Evolutionary conservation across 1,140 invertebrate species (phyloP), one percentile per base, ranked within the genome.

Genomic region (Tetranychus urticae): DNA sequence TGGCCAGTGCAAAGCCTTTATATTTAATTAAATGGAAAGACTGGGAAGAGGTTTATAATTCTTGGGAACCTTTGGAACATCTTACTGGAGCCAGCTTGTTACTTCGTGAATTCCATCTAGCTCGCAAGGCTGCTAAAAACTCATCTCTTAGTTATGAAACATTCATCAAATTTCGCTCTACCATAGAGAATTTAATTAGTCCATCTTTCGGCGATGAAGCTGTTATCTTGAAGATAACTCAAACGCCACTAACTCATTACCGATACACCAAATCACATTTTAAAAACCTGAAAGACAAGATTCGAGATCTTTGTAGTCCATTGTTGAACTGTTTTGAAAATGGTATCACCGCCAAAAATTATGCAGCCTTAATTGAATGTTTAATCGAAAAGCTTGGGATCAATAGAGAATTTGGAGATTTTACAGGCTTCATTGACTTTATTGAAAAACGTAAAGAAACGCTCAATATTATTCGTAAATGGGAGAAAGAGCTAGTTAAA

Each of bases 11-110:
- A 42, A 42, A 42, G 10, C 39, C 39, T 10, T 42, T 42, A 10
- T 60, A 60, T 54, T 46, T 61, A 3, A 48, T 61, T 33, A 61
- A 61, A 56, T 61, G 60, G 60, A 56, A 56, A 55, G 52, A 56
- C 42, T 61, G 52, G 50, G 50, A 56, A 10, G 33, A 14, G 13
- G 34, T n/a, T 2, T 31, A 23, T 8, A 56, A 61, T 35, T 36
- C 60, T 3, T 61, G 60, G 60, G 60, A 61, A 56, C 60, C 60
- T 3, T 14, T 45, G 8, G 33, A 45, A 33, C 13, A 61, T 61
- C 34, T 61, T 2, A 14, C 12, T 46, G 13, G 34, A 14, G 59
- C 50, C 8, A 8, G 8, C 23, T 13, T 35, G n/a, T 13, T 61
- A 13, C 39, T 61, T 31, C 10, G 31, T 4, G 35, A 61, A 35